phyloP scores from a whole-genome alignment of 2,113 vertebrate species.

The Tupaia chinensis region DNA sequence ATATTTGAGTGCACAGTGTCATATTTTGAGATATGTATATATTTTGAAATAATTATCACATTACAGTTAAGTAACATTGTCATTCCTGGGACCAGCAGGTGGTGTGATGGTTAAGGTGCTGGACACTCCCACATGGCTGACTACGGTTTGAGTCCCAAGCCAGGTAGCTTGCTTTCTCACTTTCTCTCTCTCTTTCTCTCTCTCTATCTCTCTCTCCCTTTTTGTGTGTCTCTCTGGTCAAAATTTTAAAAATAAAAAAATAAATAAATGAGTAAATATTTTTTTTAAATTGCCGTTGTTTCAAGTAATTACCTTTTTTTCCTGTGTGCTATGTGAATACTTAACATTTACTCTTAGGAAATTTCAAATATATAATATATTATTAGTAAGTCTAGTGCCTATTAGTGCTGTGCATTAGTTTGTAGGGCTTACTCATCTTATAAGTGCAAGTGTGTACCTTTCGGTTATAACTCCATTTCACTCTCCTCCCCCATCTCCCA shows the following conservation, averaged over 20 bases:
- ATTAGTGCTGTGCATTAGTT: neutral
- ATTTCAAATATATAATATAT: neutral
- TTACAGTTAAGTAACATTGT: neutral
- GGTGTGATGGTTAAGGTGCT: too few relatives aligned
- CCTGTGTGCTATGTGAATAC: neutral
- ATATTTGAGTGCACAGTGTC: neutral
- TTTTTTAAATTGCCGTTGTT: too few relatives aligned
- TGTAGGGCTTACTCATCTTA: neutral
- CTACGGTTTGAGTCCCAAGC: too few relatives aligned
- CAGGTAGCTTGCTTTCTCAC: too few relatives aligned
- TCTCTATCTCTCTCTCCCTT: too few relatives aligned
- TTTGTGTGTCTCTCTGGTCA: too few relatives aligned
- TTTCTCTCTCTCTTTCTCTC: too few relatives aligned
- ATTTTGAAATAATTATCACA: neutral
- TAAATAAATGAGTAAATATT: too few relatives aligned
- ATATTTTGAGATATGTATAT: neutral
- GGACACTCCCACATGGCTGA: too few relatives aligned
- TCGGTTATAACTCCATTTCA: neutral
- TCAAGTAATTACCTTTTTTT: neutral
- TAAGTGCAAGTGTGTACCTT: neutral
- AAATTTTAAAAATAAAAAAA: too few relatives aligned
- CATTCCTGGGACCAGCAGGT: too few relatives aligned
- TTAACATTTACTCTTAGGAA: neutral
- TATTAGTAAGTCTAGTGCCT: neutral
- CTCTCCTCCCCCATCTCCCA: neutral